Conservation (phyloP, 1,140 invertebrate genomes). For the Papilio machaon region DNA sequence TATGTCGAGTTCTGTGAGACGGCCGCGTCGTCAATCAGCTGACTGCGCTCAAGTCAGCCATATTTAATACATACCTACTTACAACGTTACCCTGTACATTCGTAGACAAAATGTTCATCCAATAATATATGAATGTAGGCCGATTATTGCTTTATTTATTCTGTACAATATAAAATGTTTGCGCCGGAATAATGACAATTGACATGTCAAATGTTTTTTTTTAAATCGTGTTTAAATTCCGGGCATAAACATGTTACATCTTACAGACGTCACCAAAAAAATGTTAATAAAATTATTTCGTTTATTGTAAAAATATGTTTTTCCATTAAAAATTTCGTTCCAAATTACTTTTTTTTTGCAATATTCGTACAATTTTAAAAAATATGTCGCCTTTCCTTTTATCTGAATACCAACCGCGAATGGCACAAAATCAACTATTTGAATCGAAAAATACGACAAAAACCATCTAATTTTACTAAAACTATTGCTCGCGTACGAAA, state of each 20-base stretch:
- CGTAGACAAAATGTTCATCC: slow-evolving; percentile 21
- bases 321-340: slow-evolving; percentile 17
- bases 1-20: neutral
- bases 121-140: slow-evolving; percentile 21
- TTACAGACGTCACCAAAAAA: neutral
- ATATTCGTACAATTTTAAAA: slow-evolving; percentile 39
- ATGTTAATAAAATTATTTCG: slow-evolving; percentile 2
- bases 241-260: neutral
- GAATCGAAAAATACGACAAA: slow-evolving; percentile 46
- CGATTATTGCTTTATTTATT: slow-evolving; percentile 15
- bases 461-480: slow-evolving; percentile 56
- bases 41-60: slow-evolving; percentile 19
- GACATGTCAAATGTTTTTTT: neutral
- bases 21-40: neutral
- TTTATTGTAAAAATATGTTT: slow-evolving; percentile 24
- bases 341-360: slow-evolving; percentile 34
- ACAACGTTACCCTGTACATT: slow-evolving; percentile 35
- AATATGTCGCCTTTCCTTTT: slow-evolving; percentile 28
- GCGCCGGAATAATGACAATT: slow-evolving; percentile 6
- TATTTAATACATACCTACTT: slow-evolving; percentile 17
- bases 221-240: neutral
- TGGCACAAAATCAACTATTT: slow-evolving; percentile 48
- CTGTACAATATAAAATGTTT: neutral
- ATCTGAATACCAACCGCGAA: slow-evolving; percentile 28
- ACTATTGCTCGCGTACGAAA: slow-evolving; percentile 74